Evolutionary conservation across 2,888 invertebrate species (phyloP).

Genomic region (Stenurella melanura): DNA sequence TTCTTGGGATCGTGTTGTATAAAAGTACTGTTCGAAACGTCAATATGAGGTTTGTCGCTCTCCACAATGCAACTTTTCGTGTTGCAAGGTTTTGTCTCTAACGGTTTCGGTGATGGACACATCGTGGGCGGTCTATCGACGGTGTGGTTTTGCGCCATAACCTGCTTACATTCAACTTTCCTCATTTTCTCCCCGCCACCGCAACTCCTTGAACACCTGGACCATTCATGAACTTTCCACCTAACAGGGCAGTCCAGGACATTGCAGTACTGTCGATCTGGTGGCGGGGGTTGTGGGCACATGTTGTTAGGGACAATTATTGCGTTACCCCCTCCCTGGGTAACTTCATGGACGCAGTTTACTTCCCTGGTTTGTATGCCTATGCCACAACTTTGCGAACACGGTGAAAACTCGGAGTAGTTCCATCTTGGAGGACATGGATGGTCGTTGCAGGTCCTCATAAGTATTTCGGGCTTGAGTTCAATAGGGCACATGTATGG

Average conservation of each 20-base stretch:
- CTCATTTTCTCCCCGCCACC: slow-evolving; percentile 93
- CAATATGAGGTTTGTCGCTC: slow-evolving; percentile 83
- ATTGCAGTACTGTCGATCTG: slow-evolving; percentile 93
- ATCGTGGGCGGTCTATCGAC: slow-evolving; percentile 85
- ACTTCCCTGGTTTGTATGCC: slow-evolving; percentile 95
- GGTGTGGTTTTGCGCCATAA: slow-evolving; percentile 94
- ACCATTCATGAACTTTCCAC: slow-evolving; percentile 93
- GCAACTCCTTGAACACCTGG: slow-evolving; percentile 94
- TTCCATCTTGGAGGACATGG: slow-evolving; percentile 97
- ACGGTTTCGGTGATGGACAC: slow-evolving; percentile 85
- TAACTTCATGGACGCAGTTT: slow-evolving; percentile 89
- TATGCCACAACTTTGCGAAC: slow-evolving; percentile 95
- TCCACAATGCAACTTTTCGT: slow-evolving; percentile 85
- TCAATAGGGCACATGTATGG: slow-evolving; percentile 91
- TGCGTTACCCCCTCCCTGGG: slow-evolving; percentile 90
- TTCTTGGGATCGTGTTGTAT: slow-evolving; percentile 89
- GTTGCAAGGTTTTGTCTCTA: slow-evolving; percentile 89
- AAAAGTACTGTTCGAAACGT: slow-evolving; percentile 86
- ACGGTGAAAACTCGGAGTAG: slow-evolving; percentile 90
- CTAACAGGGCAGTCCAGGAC: slow-evolving; percentile 91
- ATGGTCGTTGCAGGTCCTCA: slow-evolving; percentile 84
- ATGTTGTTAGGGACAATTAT: slow-evolving; percentile 94
- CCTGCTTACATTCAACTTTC: slow-evolving; percentile 91
- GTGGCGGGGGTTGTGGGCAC: slow-evolving; percentile 94
- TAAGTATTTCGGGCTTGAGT: slow-evolving; percentile 91